Conservation (phyloP, 2,797 vertebrate genomes). For the Crypturellus tataupa region DNA sequence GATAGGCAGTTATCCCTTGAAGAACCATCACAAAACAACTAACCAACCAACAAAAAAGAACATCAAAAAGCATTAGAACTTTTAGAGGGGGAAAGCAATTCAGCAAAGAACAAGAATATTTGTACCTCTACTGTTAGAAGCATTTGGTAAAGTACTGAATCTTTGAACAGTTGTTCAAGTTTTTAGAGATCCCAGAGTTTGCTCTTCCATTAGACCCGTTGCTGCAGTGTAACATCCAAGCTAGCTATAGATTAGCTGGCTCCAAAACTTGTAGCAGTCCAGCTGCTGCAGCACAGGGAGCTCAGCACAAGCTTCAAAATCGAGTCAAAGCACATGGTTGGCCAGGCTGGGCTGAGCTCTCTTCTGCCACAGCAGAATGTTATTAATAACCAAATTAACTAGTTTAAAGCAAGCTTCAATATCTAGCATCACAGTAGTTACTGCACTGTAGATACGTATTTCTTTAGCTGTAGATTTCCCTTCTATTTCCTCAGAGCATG, state of each 20-base stretch:
- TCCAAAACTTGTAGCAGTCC: constrained; percentile 49
- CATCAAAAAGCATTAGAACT: neutral
- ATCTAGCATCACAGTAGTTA: constrained; percentile 30
- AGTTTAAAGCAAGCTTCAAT: constrained; percentile 54
- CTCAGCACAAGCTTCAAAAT: constrained; percentile 29
- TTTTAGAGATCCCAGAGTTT: constrained; percentile 37
- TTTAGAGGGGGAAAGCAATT: constrained; percentile 21
- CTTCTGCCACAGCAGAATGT: neutral
- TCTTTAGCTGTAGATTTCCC: constrained; percentile 16
- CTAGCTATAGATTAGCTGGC: constrained; percentile 24
- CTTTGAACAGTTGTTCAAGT: constrained; percentile 69
- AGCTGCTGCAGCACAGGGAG: constrained; percentile 68
- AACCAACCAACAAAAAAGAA: constrained; percentile 1
- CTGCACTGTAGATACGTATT: constrained; percentile 28
- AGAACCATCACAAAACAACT: neutral
- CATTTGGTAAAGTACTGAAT: constrained; percentile 25
- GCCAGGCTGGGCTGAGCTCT: constrained; percentile 58
- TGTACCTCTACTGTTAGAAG: constrained; percentile 1
- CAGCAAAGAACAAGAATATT: neutral
- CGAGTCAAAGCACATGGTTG: neutral
- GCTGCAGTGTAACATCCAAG: neutral
- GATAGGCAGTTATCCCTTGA: neutral
- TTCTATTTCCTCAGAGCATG: constrained; percentile 18
- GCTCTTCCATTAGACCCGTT: neutral
- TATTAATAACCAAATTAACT: constrained; percentile 16